These are phyloP conservation scores for Diadromus collaris DNA, from an alignment of 2,888 invertebrate species.

Conservation along the genomic window DNA sequence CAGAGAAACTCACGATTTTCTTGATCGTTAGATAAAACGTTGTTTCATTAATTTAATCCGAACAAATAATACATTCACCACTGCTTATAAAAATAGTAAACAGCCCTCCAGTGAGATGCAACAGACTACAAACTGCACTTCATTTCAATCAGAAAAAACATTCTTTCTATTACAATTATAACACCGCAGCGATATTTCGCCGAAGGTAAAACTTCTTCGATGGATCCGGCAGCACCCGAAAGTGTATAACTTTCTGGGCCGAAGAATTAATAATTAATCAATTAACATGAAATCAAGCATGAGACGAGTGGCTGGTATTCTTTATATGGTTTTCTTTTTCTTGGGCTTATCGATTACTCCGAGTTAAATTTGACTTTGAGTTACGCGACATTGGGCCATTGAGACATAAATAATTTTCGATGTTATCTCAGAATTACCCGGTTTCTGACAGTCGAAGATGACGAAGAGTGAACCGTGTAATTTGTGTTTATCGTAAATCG, in stretches of 20 bases:
- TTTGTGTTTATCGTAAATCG: slow-evolving; percentile 53
- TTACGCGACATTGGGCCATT: neutral
- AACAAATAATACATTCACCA: slow-evolving; percentile 76
- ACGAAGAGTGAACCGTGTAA: slow-evolving; percentile 59
- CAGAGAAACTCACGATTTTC: slow-evolving; percentile 35
- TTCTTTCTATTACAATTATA: slow-evolving; percentile 63
- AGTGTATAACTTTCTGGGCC: neutral
- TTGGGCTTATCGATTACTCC: slow-evolving; percentile 1
- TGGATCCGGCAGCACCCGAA: slow-evolving; percentile 2
- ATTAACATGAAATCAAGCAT: slow-evolving; percentile 12
- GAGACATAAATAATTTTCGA: slow-evolving; percentile 8
- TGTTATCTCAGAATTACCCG: slow-evolving; percentile 29
- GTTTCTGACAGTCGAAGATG: slow-evolving; percentile 6
- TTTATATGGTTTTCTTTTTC: slow-evolving; percentile 12
- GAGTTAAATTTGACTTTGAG: slow-evolving; percentile 11
- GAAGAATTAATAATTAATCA: neutral
- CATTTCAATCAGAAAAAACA: slow-evolving; percentile 43
- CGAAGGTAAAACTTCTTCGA: slow-evolving; percentile 19
- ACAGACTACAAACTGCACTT: slow-evolving; percentile 69
- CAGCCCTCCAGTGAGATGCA: slow-evolving; percentile 70
- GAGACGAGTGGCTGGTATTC: neutral
- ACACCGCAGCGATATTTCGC: slow-evolving; percentile 52
- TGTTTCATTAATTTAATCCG: slow-evolving; percentile 61
- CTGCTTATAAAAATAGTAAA: slow-evolving; percentile 79
- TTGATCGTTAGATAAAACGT: slow-evolving; percentile 43